Evolutionary conservation across 2,888 invertebrate species (phyloP), one percentile per base, ranked within the genome.

Genomic region (Rotaria magnacalcarata): DNA sequence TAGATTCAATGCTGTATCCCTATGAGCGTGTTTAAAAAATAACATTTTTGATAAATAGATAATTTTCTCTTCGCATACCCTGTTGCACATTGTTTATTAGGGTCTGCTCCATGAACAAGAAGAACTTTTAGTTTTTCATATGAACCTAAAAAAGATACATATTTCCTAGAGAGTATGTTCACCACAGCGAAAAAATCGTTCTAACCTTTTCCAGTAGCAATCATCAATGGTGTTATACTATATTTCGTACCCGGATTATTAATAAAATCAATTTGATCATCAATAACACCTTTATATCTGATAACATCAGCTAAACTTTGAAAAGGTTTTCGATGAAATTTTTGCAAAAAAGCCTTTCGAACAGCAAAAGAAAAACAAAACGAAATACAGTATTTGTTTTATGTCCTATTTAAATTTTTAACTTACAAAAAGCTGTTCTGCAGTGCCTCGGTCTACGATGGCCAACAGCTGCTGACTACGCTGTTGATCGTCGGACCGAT

Each of bases 201-300:
- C 5, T 11, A 19, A 80, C 80, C 80, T 80, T 43, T 80, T n/a
- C 80, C 80, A 8, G 80, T 21, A 11, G 80, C 47, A 14, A 80
- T 47, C 1, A 80, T 80, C n/a, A 80, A 80, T 80, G 80, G 80
- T 10, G 80, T 80, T 0, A 80, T n/a, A n/a, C n/a, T 47, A n/a
- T 80, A 47, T 47, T 80, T 80, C 47, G 80, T 80, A n/a, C 80
- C 47, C 14, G 47, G 5, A 24, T 47, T 47, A 47, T 80, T 47
- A 47, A 80, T 80, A n/a, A 80, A 47, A 80, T 80, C 80, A 47
- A 80, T 80, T 47, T 47, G 80, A 80, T 80, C 80, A 80, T 80
- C 47, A 47, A 80, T 80, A 47, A 47, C 47, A n/a, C 80, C 47
- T 3, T 47, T n/a, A 80, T 47, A 80, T n/a, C 7, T 24, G 0